Evolutionary conservation across 2,888 invertebrate species (phyloP), one percentile per base, ranked within the genome.

Genomic region (Orchesellides sinensis): DNA sequence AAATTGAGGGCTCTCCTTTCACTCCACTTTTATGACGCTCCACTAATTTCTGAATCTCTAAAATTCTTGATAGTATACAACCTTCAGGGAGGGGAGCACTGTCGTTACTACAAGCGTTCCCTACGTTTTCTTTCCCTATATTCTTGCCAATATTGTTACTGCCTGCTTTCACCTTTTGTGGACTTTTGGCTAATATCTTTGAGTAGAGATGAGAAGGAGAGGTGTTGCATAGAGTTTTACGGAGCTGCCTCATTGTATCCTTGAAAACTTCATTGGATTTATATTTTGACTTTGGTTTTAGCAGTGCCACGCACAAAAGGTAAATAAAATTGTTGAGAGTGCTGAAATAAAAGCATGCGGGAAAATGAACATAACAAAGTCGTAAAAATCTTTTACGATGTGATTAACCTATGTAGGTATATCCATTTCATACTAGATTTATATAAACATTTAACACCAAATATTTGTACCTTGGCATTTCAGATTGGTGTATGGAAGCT

Each of bases 61-160:
- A 90, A 84, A 94, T 92, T 77, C 92, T 90, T 56, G 92, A 92
- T 49, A 94, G 90, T 29, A 94, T 92, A 87, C 92, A 93, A 65
- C 92, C 92, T 59, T 88, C 87, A 0, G 93, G 92, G 52, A 93
- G 89, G 29, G 85, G 84, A 8, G 82, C 54, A 1, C 88, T 85
- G 47, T 87, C 87, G 84, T 73, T 83, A 69, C 69, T 84, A 66
- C 85, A 84, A 3, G 80, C 63, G 14, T 61, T 56, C 0, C 68
- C 78, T 19, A 78, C 63, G 17, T 74, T 81, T 12, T 86, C 84
- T 23, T 70, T 81, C 27, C 79, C 80, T n/a, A 75, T 73, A 61
- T 59, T 52, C 10, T 45, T 45, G 8, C 63, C 69, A 17, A 12
- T 49, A 0, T 23, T 17, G 61, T 21, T 54, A 6, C 59, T 23